Conservation (phyloP, 2,797 vertebrate genomes). For the Cheirogaleus major region DNA sequence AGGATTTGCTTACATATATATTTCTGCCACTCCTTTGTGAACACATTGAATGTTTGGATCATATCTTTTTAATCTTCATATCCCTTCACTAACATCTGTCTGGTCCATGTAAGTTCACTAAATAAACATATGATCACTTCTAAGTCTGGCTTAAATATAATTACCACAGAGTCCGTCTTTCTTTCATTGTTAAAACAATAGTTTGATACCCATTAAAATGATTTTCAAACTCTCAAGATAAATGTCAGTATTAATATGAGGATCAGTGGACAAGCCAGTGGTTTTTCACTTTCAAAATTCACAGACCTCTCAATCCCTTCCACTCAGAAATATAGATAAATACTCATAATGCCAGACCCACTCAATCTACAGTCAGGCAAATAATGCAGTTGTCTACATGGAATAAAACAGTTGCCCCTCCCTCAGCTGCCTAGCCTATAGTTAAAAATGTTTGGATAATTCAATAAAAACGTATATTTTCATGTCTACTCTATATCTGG, state of each 20-base stretch:
- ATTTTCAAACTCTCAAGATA: not conserved
- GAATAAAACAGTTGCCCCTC: not conserved
- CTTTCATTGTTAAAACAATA: not conserved
- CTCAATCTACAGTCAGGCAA: not conserved
- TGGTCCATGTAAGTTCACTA: not conserved
- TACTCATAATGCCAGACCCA: not conserved
- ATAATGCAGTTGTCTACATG: not conserved
- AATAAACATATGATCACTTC: not conserved
- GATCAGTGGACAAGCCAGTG: not conserved
- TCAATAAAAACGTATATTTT: slow-evolving; percentile 6
- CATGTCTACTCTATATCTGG: not conserved
- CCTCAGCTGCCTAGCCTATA: not conserved
- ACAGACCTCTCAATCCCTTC: not conserved
- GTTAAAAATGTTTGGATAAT: not conserved
- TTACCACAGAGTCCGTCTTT: not conserved
- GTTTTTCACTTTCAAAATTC: not conserved
- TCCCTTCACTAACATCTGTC: not conserved
- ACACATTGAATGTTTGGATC: not conserved
- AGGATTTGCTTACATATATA: not conserved
- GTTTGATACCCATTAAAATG: not conserved
- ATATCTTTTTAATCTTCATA: not conserved
- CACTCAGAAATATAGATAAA: not conserved
- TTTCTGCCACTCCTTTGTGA: not conserved
- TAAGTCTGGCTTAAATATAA: not conserved
- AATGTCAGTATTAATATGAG: not conserved